Conservation (phyloP, 2,888 invertebrate species). For the Sycophila texana region DNA sequence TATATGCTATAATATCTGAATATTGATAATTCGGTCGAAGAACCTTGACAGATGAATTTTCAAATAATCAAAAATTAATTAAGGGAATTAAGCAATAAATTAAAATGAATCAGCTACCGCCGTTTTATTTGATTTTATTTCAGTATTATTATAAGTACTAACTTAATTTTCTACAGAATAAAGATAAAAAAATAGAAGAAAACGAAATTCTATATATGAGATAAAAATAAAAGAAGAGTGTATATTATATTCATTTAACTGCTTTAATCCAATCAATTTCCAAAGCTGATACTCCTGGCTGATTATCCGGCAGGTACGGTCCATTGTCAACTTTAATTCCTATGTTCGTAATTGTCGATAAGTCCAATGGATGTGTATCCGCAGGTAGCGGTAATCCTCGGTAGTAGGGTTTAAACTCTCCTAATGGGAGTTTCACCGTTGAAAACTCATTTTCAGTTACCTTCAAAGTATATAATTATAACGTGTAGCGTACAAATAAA, state of each 20-base stretch:
- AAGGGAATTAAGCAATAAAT: too few relatives aligned
- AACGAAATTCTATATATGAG: background rate
- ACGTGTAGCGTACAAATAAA: background rate
- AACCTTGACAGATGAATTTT: too few relatives aligned
- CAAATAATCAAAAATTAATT: too few relatives aligned
- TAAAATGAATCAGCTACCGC: too few relatives aligned
- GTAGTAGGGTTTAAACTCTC: constrained; percentile 74
- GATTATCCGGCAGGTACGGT: constrained; percentile 74
- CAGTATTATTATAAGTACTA: too few relatives aligned
- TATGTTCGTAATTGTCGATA: constrained; percentile 71
- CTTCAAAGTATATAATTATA: constrained; percentile 61
- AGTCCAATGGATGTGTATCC: constrained; percentile 72
- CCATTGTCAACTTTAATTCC: constrained; percentile 76
- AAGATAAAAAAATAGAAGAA: too few relatives aligned
- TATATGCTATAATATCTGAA: too few relatives aligned
- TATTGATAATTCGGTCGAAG: too few relatives aligned
- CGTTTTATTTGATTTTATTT: too few relatives aligned
- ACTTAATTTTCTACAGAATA: too few relatives aligned
- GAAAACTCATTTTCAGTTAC: constrained; percentile 68
- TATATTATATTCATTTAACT: constrained; percentile 59
- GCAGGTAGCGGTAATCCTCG: constrained; percentile 70
- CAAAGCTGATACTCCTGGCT: constrained; percentile 74
- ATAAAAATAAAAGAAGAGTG: background rate
- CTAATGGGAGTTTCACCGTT: constrained; percentile 69
- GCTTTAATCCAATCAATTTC: constrained; percentile 76